These are phyloP conservation scores for Oikopleura albicans DNA, from an alignment of 23 tunicate species.

Conservation along the genomic window DNA sequence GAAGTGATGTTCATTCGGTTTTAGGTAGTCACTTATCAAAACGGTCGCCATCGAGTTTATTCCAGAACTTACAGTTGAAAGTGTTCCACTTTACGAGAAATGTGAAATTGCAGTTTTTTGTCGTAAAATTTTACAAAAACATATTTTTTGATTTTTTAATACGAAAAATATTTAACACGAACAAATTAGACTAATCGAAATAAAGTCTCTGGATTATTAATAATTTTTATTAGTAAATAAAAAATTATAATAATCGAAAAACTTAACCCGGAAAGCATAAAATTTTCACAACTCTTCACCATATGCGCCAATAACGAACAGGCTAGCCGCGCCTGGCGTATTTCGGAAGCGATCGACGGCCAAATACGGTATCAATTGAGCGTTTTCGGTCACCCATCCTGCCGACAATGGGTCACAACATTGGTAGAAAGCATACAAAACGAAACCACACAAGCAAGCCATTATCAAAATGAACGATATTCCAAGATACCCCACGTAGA, in stretches of 20 bases:
- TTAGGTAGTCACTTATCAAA: not conserved
- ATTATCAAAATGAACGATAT: conserved; percentile 21
- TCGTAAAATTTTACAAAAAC: no score
- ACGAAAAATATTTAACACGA: no score
- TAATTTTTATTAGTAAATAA: no score
- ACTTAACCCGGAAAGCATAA: no score
- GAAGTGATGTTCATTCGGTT: not conserved
- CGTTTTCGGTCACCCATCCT: conserved; percentile 29
- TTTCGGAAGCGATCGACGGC: conserved; percentile 23
- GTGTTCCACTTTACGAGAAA: not conserved
- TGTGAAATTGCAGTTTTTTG: no score
- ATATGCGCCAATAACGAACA: conserved; percentile 26
- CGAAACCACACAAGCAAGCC: conserved; percentile 22
- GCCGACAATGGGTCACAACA: conserved; percentile 27
- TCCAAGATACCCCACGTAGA: conserved; percentile 23
- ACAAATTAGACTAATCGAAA: no score
- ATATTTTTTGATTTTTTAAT: no score
- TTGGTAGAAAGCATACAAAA: conserved; percentile 29
- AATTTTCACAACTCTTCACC: no score
- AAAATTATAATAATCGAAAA: no score
- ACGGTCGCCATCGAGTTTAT: not conserved
- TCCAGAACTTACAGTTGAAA: not conserved
- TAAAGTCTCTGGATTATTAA: no score
- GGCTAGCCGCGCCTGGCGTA: conserved; percentile 28
- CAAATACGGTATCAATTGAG: conserved; percentile 36